Base-by-base conservation (phyloP, 2,888 invertebrate genomes). In the Xestobium rufovillosum region DNA sequence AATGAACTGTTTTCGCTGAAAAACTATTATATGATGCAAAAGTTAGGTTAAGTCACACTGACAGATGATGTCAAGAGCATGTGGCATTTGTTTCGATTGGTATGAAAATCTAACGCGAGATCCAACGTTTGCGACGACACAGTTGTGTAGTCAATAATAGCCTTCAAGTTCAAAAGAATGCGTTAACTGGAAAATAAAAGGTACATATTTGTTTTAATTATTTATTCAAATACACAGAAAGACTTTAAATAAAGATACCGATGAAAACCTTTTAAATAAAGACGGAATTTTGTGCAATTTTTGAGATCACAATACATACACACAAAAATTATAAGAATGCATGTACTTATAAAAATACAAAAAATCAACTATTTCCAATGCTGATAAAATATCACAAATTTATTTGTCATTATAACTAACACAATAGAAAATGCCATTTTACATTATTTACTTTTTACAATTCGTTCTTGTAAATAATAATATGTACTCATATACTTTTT, bases 151-250 rank as follows among this genome's bases (percentile, higher is more conserved):
- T n/a, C n/a, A n/a, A n/a, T n/a, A n/a, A n/a, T n/a, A n/a, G n/a
- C n/a, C n/a, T n/a, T n/a, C n/a, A n/a, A n/a, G n/a, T n/a, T n/a
- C n/a, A n/a, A n/a, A n/a, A n/a, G n/a, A n/a, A n/a, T n/a, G n/a
- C n/a, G n/a, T n/a, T n/a, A n/a, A n/a, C n/a, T n/a, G n/a, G n/a
- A n/a, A n/a, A n/a, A n/a, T n/a, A n/a, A n/a, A n/a, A n/a, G n/a
- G n/a, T 8, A 19, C 23, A 19, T 19, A 8, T 19, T 19, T 19
- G 51, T 57, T 54, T 55, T 57, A 51, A 60, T 49, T 45, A 43
- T 45, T 60, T 62, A 60, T 60, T 59, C 56, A 61, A 62, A 61
- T 63, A 63, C 63, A 63, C 53, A 59, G 57, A 59, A 56, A 59
- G 61, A 60, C 57, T 52, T 57, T 57, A 53, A 61, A 42, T 41